Evolutionary conservation across 2,888 invertebrate genomes (phyloP), one percentile per base, ranked within the genome.

Genomic region (Nasonia oneida): DNA sequence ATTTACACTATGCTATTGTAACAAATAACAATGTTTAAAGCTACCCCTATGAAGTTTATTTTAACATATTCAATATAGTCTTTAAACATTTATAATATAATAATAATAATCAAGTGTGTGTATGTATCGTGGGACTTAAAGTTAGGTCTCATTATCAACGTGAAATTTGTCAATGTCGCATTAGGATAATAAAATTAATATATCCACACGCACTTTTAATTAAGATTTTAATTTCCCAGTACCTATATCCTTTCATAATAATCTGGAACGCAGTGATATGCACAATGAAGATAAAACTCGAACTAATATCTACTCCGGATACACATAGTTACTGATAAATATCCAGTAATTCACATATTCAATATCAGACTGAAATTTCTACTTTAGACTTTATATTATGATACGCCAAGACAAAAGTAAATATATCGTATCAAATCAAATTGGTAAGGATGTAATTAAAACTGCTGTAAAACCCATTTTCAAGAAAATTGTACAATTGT

Each of bases 161-260:
- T 42, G 74, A 67, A 29, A 74, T 50, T 50, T 74, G 73, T 74
- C 61, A 73, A n/a, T 73, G 29, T 81, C 73, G 15, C 64, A 61
- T 81, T 61, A 33, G 42, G 29, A 14, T 81, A 81, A 81, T 81
- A 81, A 73, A 81, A 61, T 18, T 61, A 61, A 73, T 73, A 57
- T 73, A 73, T 73, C 23, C 23, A 57, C 15, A 39, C 10, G 61
- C 61, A 61, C 23, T n/a, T 61, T n/a, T 61, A 61, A 61, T 57
- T 57, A 57, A 18, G n/a, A 5, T 4, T n/a, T 6, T 57, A 1
- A 57, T 57, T n/a, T 57, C 6, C 57, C 57, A 4, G 6, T 57
- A 15, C 15, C 1, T 37, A 53, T 4, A 42, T 47, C 12, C 47
- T 47, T 12, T 47, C 10, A 47, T 47, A 37, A 37, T 47, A 42